Conservation (phyloP, 92 coral and sea anemone species). For the Anthopleura xanthogrammica region DNA sequence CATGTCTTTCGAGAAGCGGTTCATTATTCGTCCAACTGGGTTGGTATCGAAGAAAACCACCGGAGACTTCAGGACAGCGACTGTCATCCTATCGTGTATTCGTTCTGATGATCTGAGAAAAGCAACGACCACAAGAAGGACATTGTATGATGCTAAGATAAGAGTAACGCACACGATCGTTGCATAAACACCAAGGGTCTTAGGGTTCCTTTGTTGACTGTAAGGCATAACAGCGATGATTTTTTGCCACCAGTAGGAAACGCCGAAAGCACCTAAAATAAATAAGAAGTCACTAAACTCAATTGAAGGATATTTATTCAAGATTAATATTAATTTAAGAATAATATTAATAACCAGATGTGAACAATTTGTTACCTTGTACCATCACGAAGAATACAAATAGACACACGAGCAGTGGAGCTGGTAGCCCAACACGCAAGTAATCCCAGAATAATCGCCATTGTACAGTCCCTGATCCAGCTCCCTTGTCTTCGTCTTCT, state of each 20-base stretch:
- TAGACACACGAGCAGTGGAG: background rate
- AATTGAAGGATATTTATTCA: too few species aligned
- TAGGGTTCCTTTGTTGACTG: background rate
- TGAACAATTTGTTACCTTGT: background rate
- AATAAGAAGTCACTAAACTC: too few species aligned
- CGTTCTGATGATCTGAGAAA: slow-evolving; percentile 43
- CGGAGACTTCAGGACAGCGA: slow-evolving; percentile 14
- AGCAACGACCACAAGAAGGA: background rate
- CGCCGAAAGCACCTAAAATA: background rate
- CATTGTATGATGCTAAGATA: background rate
- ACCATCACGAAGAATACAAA: background rate
- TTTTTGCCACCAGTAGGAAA: slow-evolving; percentile 8
- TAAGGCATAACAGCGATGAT: background rate
- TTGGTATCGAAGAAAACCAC: slow-evolving; percentile 50
- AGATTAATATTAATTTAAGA: slow-evolving; percentile 25
- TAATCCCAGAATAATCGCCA: slow-evolving; percentile 18
- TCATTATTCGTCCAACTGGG: slow-evolving; percentile 38
- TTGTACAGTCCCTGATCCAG: background rate
- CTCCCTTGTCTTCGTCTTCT: background rate
- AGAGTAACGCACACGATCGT: background rate
- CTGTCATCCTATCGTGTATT: slow-evolving; percentile 36
- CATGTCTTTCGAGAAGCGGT: slow-evolving; percentile 39
- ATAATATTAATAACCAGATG: background rate
- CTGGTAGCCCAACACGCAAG: background rate
- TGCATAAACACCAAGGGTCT: background rate